Evolutionary conservation across 2,797 vertebrate genomes (phyloP).

Genomic region (Alcedo quadribrachys): DNA sequence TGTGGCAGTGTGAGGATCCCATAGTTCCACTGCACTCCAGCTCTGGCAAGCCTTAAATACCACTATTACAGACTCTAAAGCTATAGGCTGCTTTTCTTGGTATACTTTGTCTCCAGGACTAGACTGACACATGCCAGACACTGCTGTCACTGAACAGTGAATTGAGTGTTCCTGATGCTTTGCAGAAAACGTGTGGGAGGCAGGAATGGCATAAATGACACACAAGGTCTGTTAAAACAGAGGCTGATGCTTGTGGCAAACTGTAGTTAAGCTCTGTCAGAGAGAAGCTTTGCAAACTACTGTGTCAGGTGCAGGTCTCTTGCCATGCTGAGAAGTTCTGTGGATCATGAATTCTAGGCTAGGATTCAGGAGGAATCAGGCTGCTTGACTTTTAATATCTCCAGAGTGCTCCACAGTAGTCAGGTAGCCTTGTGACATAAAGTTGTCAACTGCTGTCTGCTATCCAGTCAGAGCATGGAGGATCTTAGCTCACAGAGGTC

Average conservation of each 20-base stretch:
- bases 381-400: neutral
- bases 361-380: neutral
- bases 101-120: neutral
- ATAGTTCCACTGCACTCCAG: rapidly evolving
- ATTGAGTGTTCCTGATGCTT: neutral
- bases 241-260: neutral
- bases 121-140: neutral
- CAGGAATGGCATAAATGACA: neutral
- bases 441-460: neutral
- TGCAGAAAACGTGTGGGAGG: neutral
- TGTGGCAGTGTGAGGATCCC: rapidly evolving
- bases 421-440: neutral
- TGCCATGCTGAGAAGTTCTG: rapidly evolving
- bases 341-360: neutral
- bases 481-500: neutral
- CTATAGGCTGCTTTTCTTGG: neutral
- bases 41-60: neutral
- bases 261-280: neutral
- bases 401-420: neutral
- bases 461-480: neutral
- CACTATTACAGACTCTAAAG: neutral
- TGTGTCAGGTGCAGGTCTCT: neutral
- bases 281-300: neutral
- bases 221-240: neutral
- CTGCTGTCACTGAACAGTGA: neutral